Percentiles rank a stretch among this genome's conserved stretches.
phyloP scores from a whole-genome alignment of 2,888 invertebrate species.

The Andricus quercusramuli region DNA sequence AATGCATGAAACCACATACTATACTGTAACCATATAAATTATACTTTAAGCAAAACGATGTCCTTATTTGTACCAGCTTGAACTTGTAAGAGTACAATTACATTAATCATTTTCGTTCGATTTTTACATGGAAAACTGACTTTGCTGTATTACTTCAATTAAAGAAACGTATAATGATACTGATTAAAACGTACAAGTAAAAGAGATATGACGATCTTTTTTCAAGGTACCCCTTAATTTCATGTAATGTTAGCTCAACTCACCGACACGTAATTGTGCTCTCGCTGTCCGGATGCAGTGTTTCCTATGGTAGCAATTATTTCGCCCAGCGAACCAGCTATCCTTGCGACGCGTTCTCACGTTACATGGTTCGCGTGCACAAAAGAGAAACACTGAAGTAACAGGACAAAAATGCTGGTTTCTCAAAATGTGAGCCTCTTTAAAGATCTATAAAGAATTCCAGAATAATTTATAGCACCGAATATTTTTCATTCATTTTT shows the following conservation, averaged over 20 bases:
- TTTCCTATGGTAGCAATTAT: conserved; percentile 60
- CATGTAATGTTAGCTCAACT: conserved; percentile 34
- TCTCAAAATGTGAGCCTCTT: conserved; percentile 15
- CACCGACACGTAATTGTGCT: conserved; percentile 29
- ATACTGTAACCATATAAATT: background rate
- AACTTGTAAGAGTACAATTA: background rate
- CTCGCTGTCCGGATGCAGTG: conserved; percentile 53
- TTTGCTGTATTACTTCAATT: background rate
- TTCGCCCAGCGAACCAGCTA: conserved; percentile 55
- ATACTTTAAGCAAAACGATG: background rate
- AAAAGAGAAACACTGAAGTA: conserved; percentile 34
- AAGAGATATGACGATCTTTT: background rate
- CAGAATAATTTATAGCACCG: background rate
- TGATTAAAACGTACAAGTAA: background rate
- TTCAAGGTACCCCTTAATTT: conserved; percentile 6
- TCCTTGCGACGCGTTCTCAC: conserved; percentile 48
- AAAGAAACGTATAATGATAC: background rate
- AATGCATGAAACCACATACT: background rate
- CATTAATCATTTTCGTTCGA: background rate
- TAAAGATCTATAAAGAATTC: conserved; percentile 1
- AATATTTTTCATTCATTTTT: background rate
- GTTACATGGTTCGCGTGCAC: conserved; percentile 43
- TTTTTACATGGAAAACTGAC: background rate
- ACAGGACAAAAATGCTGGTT: conserved; percentile 23
- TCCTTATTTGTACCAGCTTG: background rate